These are phyloP conservation scores for Sapayoa aenigma DNA, from an alignment of 2,113 vertebrate genomes.

Conservation along the genomic window DNA sequence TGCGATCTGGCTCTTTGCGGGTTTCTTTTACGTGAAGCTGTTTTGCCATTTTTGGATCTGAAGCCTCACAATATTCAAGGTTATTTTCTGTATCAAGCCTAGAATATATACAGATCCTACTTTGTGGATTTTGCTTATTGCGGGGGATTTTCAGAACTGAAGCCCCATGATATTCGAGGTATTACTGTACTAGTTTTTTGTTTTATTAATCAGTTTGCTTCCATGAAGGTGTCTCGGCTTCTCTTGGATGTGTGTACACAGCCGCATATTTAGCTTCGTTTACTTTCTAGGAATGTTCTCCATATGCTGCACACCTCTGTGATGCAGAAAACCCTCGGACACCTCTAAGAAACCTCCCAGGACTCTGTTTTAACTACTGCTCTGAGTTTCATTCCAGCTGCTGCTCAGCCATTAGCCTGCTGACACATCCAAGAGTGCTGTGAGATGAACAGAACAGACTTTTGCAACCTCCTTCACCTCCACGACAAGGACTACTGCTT, in stretches of 20 bases:
- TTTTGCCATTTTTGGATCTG: too few species aligned
- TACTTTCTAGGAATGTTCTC: slow-evolving; percentile 82
- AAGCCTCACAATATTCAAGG: too few species aligned
- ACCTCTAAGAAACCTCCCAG: slow-evolving; percentile 77
- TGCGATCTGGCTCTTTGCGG: too few species aligned
- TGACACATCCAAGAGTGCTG: slow-evolving; percentile 70
- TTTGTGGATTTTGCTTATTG: too few species aligned
- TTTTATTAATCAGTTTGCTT: background rate
- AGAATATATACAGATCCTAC: too few species aligned
- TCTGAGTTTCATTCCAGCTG: slow-evolving; percentile 76
- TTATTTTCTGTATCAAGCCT: too few species aligned
- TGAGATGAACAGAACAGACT: slow-evolving; percentile 38
- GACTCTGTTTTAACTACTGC: slow-evolving; percentile 82
- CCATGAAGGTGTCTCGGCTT: background rate
- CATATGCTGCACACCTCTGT: slow-evolving; percentile 82
- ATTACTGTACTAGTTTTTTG: background rate
- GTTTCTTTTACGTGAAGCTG: too few species aligned
- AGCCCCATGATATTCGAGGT: too few species aligned
- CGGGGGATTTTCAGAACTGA: too few species aligned
- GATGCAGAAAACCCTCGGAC: slow-evolving; percentile 81
- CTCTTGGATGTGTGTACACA: background rate
- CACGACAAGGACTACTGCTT: slow-evolving; percentile 84
- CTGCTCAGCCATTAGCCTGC: slow-evolving; percentile 69
- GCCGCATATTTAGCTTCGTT: background rate
- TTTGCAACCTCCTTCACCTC: slow-evolving; percentile 78